Percentiles rank a stretch among this genome's conserved stretches.
These are phyloP conservation scores for Dorcus hopei DNA, from an alignment of 2,888 invertebrate species.

Conservation along the genomic window DNA sequence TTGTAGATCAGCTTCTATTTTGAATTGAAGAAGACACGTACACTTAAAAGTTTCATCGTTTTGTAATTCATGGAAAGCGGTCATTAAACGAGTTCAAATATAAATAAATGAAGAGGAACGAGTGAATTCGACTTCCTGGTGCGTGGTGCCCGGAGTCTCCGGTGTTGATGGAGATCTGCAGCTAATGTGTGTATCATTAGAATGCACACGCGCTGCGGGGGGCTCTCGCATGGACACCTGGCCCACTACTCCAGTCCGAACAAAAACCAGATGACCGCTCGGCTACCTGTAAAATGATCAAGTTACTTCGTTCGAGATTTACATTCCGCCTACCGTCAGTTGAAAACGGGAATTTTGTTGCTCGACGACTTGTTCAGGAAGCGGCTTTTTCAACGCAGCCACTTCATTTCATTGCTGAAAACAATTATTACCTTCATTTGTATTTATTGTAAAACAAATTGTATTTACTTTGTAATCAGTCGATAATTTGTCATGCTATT, in stretches of 20 bases:
- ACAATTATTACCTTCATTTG: too few species aligned
- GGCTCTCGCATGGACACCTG: constrained; percentile 28
- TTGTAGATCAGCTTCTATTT: too few species aligned
- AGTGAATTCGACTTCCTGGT: constrained; percentile 28
- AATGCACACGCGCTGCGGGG: constrained; percentile 28
- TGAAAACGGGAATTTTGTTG: neutral
- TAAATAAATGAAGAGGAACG: constrained; percentile 10
- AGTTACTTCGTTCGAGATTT: constrained; percentile 10
- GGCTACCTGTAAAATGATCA: constrained; percentile 16
- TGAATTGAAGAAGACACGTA: too few species aligned
- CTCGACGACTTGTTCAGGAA: too few species aligned
- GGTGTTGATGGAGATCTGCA: constrained; percentile 17
- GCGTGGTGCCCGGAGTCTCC: constrained; percentile 26
- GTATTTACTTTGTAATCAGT: too few species aligned
- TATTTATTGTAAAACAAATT: too few species aligned
- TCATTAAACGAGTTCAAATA: too few species aligned
- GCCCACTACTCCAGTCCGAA: constrained; percentile 20
- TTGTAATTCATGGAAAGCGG: too few species aligned
- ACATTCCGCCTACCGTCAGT: constrained; percentile 12
- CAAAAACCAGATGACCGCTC: constrained; percentile 22
- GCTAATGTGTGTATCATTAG: constrained; percentile 30
- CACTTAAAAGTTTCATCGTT: too few species aligned
- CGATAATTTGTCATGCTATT: too few species aligned
- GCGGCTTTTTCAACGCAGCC: too few species aligned
- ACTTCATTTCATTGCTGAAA: too few species aligned